These are phyloP conservation scores for Pollenia labialis DNA, from an alignment of 2,888 invertebrate species.

Conservation along the genomic window DNA sequence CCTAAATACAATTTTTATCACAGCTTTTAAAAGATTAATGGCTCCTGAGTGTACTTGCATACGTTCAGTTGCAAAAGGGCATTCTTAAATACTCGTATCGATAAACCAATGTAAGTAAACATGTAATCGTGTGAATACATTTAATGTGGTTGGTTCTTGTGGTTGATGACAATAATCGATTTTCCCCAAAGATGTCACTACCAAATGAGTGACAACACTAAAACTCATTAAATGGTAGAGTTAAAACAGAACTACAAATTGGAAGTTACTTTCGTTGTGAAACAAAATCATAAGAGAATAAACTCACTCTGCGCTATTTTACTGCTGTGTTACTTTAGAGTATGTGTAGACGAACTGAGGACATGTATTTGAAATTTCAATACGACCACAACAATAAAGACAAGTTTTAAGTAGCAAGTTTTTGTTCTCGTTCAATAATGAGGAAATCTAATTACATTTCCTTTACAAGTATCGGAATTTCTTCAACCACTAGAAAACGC, in stretches of 20 bases:
- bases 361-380: neutral
- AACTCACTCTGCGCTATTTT: neutral
- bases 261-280: conserved; percentile 21
- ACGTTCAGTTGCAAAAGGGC: neutral
- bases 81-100: neutral
- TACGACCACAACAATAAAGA: neutral
- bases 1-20: neutral
- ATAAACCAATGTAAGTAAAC: neutral
- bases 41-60: neutral
- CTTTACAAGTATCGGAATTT: conserved; percentile 11
- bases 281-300: conserved; percentile 43
- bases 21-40: neutral
- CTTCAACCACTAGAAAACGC: neutral
- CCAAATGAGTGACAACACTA: conserved; percentile 46
- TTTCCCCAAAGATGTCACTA: conserved; percentile 48
- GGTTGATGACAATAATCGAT: conserved; percentile 53
- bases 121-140: neutral
- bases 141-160: conserved; percentile 40
- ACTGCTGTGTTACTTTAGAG: neutral
- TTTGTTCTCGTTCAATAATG: conserved; percentile 2
- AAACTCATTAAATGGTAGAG: conserved; percentile 55
- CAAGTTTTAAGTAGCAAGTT: conserved; percentile 8
- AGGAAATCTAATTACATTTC: conserved; percentile 50
- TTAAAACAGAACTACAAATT: neutral
- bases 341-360: neutral